Evolutionary conservation across 2,888 invertebrate species (phyloP).

Genomic region (Luffia ferchaultella): DNA sequence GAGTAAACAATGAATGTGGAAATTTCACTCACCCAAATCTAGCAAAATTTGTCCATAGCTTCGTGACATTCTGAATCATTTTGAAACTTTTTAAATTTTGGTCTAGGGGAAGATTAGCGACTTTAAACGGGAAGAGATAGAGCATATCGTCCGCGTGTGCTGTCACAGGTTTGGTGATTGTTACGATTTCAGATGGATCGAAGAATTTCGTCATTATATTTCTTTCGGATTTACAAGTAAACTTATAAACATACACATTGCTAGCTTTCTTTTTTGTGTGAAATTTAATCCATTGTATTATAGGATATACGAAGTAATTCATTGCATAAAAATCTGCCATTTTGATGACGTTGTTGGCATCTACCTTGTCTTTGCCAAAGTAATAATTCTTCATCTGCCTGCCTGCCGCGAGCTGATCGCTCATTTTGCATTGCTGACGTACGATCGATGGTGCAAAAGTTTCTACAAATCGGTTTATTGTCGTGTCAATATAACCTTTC

Average conservation of each 20-base stretch:
- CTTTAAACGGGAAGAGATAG: slow-evolving; percentile 32
- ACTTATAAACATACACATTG: slow-evolving; percentile 25
- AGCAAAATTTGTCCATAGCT: slow-evolving; percentile 12
- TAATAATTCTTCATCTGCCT: slow-evolving; percentile 27
- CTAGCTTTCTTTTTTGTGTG: slow-evolving; percentile 15
- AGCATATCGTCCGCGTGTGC: slow-evolving; percentile 36
- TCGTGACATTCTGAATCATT: slow-evolving; percentile 25
- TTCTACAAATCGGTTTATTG: background rate
- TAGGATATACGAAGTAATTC: slow-evolving; percentile 12
- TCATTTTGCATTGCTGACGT: background rate
- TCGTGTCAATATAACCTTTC: background rate
- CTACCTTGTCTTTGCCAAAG: slow-evolving; percentile 23
- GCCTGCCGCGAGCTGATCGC: slow-evolving; percentile 19
- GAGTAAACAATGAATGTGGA: no score
- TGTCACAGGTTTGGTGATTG: slow-evolving; percentile 19
- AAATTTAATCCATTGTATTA: slow-evolving; percentile 19
- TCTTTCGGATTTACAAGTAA: slow-evolving; percentile 28
- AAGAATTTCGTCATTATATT: slow-evolving; percentile 18
- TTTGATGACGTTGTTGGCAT: slow-evolving; percentile 19
- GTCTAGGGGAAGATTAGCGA: slow-evolving; percentile 22
- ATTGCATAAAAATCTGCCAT: background rate
- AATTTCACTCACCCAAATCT: background rate
- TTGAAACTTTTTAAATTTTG: slow-evolving; percentile 25
- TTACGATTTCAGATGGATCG: background rate
- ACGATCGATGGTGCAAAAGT: background rate